Conservation (phyloP, 2,113 vertebrate species). For the Tachysurus vachellii region DNA sequence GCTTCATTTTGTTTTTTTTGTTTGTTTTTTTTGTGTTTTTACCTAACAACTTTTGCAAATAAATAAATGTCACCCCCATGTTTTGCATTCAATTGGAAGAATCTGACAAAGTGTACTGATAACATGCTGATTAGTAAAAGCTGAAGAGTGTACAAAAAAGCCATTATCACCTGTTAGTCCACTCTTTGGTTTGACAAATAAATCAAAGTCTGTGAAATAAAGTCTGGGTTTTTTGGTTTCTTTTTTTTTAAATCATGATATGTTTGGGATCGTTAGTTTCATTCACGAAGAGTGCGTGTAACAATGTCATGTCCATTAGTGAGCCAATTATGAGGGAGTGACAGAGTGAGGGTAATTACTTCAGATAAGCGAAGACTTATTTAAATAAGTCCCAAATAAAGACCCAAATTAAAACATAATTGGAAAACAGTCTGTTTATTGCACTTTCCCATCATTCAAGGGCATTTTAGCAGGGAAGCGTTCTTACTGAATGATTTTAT, state of each 20-base stretch:
- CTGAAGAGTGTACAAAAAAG: slow-evolving; percentile 70
- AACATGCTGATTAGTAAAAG: slow-evolving; percentile 63
- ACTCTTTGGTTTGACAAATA: slow-evolving; percentile 78
- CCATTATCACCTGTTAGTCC: slow-evolving; percentile 67
- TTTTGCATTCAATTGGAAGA: slow-evolving; percentile 59
- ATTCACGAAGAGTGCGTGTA: background rate
- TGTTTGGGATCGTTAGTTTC: background rate
- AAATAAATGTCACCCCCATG: slow-evolving; percentile 48
- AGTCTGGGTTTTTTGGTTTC: background rate
- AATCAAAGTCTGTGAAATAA: slow-evolving; percentile 74
- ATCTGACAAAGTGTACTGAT: slow-evolving; percentile 64
- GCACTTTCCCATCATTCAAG: slow-evolving; percentile 50
- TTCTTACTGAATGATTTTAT: background rate
- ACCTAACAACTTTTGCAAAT: slow-evolving; percentile 39
- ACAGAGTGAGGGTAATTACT: slow-evolving; percentile 47
- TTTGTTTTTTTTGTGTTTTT: slow-evolving; percentile 56
- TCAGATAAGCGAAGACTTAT: slow-evolving; percentile 52
- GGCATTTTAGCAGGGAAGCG: slow-evolving; percentile 31
- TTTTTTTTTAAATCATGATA: background rate
- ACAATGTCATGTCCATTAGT: slow-evolving; percentile 52
- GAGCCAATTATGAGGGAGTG: slow-evolving; percentile 50
- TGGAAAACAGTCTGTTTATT: slow-evolving; percentile 56
- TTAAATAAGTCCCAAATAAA: too few relatives aligned
- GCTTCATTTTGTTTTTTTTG: slow-evolving; percentile 41
- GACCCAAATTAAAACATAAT: slow-evolving; percentile 58